Base-by-base conservation (phyloP, 2,113 vertebrate species). In the Macrotus californicus region DNA sequence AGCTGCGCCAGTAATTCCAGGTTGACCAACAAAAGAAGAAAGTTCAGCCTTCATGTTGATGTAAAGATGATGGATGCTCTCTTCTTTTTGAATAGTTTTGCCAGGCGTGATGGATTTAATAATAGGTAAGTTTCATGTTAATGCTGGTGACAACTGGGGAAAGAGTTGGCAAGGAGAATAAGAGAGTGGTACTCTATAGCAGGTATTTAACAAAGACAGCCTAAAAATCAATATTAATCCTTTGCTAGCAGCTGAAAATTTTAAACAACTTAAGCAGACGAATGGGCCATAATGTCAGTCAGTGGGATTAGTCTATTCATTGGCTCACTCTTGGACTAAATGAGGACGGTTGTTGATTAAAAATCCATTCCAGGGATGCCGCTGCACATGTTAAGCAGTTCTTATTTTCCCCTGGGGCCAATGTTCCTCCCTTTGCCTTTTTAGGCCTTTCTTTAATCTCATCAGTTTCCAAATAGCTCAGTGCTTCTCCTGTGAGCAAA, bases 161-260 rank as follows among this genome's bases (percentile, higher is more conserved):
- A 93, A 96, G 89, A 91, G 69, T 88, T 97, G 97, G 95, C 98
- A 94, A 98, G 50, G 81, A 81, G 75, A 97, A 97, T 97, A 96
- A 97, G 94, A 97, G 22, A 97, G 70, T 96, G 86, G 87, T 97
- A 96, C 96, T 97, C 90, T 97, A 96, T 98, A 98, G 98, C 97
- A 98, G 96, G 89, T 98, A 97, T 97, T 98, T 98, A 98, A 98
- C 41, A 79, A 98, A 98, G 97, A 98, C 97, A 97, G 96, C 86
- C 95, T 97, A 79, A 98, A 98, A 98, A 98, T 98, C 98, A 98
- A 98, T 98, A 98, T 98, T 97, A 98, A 98, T 98, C 94, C 96
- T 98, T 97, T 67, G 93, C 83, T 91, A 67, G 96, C 98, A 96
- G 94, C 95, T 98, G 96, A 98, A 97, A 98, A 97, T 98, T 98